phyloP scores from a whole-genome alignment of 2,113 vertebrate species.

The Chauna torquata region DNA sequence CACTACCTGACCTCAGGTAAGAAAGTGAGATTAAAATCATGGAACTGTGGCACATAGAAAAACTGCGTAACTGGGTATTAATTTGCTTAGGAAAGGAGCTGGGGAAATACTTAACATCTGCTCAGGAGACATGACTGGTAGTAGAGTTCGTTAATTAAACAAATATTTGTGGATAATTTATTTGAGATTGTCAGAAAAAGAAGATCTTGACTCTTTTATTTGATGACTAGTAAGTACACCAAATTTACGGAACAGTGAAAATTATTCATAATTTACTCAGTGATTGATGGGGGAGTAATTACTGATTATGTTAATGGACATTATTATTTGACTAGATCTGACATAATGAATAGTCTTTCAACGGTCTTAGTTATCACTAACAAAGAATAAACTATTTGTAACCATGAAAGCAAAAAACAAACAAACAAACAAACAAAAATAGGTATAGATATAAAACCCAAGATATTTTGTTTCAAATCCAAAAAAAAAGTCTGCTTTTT shows the following conservation, averaged over 20 bases:
- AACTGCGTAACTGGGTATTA: not conserved
- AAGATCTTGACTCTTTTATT: not conserved
- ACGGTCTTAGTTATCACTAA: not conserved
- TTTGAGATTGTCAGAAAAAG: not conserved
- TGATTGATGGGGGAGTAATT: not conserved
- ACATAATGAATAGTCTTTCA: not conserved
- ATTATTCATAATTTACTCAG: not conserved
- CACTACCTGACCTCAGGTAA: not conserved
- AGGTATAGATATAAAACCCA: not conserved
- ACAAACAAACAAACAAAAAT: not conserved
- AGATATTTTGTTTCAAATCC: not conserved
- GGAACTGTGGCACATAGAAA: not conserved
- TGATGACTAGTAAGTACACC: not conserved
- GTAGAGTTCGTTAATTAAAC: not conserved
- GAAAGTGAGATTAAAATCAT: not conserved
- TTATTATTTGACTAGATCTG: not conserved
- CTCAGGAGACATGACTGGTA: not conserved
- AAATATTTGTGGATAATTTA: constrained; percentile 32
- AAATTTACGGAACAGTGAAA: not conserved
- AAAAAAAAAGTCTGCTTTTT: not conserved
- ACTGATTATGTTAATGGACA: not conserved
- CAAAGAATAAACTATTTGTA: not conserved
- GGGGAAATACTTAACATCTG: not conserved
- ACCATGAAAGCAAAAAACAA: not conserved
- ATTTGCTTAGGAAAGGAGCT: not conserved